phyloP scores from a whole-genome alignment of 2,888 invertebrate species.

The Drosophila multiciliata region DNA sequence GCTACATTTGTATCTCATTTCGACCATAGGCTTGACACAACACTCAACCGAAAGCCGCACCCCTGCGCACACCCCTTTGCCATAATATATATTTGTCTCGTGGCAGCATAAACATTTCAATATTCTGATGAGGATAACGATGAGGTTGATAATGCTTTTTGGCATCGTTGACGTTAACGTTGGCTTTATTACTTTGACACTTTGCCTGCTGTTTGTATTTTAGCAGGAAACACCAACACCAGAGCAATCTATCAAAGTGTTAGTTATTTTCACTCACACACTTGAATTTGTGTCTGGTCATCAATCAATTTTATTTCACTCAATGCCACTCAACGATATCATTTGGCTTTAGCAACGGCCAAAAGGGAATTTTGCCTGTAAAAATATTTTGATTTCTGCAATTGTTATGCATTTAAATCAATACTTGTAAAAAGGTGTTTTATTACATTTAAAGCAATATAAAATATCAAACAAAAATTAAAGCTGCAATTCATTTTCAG shows the following conservation, averaged over 20 bases:
- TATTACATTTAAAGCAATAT: too few relatives aligned
- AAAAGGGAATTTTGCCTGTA: neutral
- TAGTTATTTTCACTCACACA: conserved; percentile 44
- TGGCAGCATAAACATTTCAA: conserved; percentile 46
- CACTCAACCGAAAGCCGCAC: neutral
- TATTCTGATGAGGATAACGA: conserved; percentile 9
- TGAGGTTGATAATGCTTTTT: conserved; percentile 42
- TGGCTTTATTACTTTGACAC: conserved; percentile 64
- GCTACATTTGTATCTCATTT: conserved; percentile 62
- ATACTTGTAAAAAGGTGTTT: neutral
- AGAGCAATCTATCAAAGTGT: conserved; percentile 78
- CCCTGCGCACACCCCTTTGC: conserved; percentile 51
- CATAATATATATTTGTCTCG: conserved; percentile 51
- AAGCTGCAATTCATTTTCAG: neutral
- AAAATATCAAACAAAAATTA: neutral
- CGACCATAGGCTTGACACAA: conserved; percentile 16
- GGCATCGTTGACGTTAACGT: conserved; percentile 44
- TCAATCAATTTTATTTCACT: conserved; percentile 79
- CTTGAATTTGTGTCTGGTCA: conserved; percentile 62
- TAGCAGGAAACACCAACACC: neutral
- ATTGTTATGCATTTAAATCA: conserved; percentile 32
- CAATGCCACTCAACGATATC: conserved; percentile 55
- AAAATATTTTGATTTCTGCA: conserved; percentile 13
- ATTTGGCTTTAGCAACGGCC: conserved; percentile 30
- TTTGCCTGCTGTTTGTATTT: conserved; percentile 66